Evolutionary conservation across 1,140 invertebrate genomes (phyloP).

Genomic region (Triops cancriformis): DNA sequence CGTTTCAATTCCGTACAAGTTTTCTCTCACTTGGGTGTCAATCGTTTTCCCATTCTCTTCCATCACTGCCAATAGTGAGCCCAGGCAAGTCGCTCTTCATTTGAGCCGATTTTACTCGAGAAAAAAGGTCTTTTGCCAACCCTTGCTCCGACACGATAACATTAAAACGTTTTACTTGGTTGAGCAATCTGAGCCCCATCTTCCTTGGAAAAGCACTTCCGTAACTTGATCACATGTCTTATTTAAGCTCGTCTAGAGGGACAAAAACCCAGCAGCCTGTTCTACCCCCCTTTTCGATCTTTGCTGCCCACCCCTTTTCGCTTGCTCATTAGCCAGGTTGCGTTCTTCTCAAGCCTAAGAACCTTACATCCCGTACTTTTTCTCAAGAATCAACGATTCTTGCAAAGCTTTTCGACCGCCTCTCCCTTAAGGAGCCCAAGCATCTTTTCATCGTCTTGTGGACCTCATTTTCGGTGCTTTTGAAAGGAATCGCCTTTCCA

Average conservation of each 20-base stretch:
- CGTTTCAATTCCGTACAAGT: background rate
- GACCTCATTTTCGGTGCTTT: background rate
- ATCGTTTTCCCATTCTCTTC: background rate
- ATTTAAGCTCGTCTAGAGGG: background rate
- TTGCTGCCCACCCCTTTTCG: background rate
- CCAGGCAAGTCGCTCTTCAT: background rate
- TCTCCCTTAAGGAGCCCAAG: no score
- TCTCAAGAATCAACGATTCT: background rate
- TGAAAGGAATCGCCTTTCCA: background rate
- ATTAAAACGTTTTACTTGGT: background rate
- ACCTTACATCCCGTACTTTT: background rate
- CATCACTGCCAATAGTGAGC: background rate
- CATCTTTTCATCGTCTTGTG: background rate
- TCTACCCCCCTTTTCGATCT: background rate
- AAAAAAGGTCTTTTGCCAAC: background rate
- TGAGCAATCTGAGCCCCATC: background rate
- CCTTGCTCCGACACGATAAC: background rate
- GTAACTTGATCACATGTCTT: slow-evolving; percentile 5
- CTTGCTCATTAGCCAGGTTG: background rate
- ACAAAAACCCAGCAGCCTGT: background rate
- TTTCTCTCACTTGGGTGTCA: background rate
- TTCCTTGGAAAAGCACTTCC: background rate
- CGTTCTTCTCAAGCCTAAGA: slow-evolving; percentile 3
- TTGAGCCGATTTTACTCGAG: background rate
- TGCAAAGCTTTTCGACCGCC: background rate